Conservation (phyloP, 1,140 invertebrate genomes). For the Pogonognathellus flavescens region DNA sequence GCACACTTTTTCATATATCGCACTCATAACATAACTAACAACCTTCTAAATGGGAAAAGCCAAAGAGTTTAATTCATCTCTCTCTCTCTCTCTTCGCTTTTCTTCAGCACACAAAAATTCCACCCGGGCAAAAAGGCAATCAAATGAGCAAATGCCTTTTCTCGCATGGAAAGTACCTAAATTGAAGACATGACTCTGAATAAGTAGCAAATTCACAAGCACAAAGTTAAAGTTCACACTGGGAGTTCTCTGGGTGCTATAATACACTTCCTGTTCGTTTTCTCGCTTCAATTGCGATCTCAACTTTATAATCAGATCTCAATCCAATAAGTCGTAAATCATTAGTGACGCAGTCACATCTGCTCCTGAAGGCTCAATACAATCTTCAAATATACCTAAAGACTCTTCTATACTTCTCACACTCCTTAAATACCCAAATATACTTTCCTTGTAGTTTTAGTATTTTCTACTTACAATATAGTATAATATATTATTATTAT, state of each 20-base stretch:
- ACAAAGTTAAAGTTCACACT: constrained; percentile 36
- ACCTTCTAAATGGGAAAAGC: neutral
- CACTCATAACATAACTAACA: constrained; percentile 29
- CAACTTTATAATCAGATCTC: constrained; percentile 49
- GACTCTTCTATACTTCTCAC: neutral
- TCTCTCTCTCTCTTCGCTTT: too few species aligned
- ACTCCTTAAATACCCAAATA: too few species aligned
- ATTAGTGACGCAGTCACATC: constrained; percentile 53
- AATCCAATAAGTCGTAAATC: constrained; percentile 52
- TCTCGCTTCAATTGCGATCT: constrained; percentile 31
- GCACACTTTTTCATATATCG: neutral
- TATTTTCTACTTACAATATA: too few species aligned
- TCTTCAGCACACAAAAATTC: too few species aligned
- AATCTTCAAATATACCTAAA: neutral
- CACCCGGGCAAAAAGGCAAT: too few species aligned
- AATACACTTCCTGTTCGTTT: constrained; percentile 19
- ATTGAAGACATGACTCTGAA: neutral
- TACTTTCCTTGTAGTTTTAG: too few species aligned
- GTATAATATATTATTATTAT: too few species aligned
- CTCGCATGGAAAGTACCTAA: neutral
- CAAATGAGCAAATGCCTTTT: neutral
- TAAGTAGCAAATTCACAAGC: constrained; percentile 13
- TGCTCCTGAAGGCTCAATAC: constrained; percentile 51
- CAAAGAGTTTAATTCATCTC: neutral
- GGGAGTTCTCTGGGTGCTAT: neutral